These are phyloP conservation scores for Pyrrhia umbra DNA, from an alignment of 2,888 invertebrate species.

Conservation along the genomic window DNA sequence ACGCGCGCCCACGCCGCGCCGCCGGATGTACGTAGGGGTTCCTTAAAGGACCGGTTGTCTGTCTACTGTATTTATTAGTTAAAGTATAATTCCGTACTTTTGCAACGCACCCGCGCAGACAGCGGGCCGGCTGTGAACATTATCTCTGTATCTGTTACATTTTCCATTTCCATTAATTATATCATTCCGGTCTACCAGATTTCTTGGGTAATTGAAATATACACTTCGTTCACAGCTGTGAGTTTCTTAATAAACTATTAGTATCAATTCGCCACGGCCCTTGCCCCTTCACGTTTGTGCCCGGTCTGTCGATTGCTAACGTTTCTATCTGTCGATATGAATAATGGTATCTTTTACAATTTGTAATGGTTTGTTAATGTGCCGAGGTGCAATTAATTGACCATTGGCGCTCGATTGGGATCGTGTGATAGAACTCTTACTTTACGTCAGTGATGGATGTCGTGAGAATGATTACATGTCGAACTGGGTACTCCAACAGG, in stretches of 20 bases:
- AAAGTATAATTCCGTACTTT: conserved; percentile 75
- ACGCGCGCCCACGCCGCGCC: conserved; percentile 80
- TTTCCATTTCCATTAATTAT: conserved; percentile 88
- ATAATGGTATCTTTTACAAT: conserved; percentile 74
- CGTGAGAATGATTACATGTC: conserved; percentile 44
- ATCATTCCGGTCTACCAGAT: conserved; percentile 74
- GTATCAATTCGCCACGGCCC: conserved; percentile 79
- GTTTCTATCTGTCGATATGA: conserved; percentile 77
- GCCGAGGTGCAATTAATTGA: conserved; percentile 53
- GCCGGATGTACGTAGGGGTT: conserved; percentile 90
- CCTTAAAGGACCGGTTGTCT: conserved; percentile 85
- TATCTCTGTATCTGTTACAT: conserved; percentile 85
- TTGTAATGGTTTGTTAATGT: conserved; percentile 63
- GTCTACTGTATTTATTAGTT: conserved; percentile 71
- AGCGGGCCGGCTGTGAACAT: conserved; percentile 83
- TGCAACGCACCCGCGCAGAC: conserved; percentile 86
- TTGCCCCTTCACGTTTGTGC: conserved; percentile 76
- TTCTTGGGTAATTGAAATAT: conserved; percentile 82
- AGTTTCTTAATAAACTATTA: conserved; percentile 83
- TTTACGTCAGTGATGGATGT: conserved; percentile 31
- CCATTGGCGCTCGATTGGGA: conserved; percentile 26
- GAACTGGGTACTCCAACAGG: conserved; percentile 75
- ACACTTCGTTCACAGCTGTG: conserved; percentile 79
- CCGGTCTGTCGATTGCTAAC: conserved; percentile 74
- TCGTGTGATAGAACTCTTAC: conserved; percentile 44